These are phyloP conservation scores for Ariopsis seemanni DNA, from an alignment of 2,113 vertebrate genomes.

Conservation along the genomic window DNA sequence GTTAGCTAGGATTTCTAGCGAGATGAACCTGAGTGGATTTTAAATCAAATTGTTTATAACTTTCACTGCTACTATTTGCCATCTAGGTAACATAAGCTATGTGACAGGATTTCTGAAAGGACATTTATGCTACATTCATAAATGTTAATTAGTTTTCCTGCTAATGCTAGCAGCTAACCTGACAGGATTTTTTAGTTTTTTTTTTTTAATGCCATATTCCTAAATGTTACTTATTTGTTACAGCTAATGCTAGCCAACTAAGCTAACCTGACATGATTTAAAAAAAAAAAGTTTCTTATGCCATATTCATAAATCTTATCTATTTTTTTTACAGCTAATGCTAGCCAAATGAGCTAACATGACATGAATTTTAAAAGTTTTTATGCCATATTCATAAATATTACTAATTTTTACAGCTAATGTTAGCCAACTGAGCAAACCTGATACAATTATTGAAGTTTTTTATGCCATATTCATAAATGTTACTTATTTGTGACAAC, in stretches of 20 bases:
- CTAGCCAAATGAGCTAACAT: too few relatives aligned
- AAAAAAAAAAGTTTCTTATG: too few relatives aligned
- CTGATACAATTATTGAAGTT: too few relatives aligned
- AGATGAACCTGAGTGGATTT: not conserved
- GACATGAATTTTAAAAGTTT: too few relatives aligned
- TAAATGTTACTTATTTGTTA: not conserved
- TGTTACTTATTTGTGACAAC: too few relatives aligned
- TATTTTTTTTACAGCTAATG: too few relatives aligned
- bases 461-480: too few relatives aligned
- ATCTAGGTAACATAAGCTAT: not conserved
- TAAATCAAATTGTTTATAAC: not conserved
- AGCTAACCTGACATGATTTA: too few relatives aligned
- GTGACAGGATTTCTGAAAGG: not conserved
- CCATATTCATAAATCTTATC: too few relatives aligned
- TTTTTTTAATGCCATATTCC: not conserved
- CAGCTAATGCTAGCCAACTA: not conserved
- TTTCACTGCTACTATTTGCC: not conserved
- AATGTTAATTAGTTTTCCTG: not conserved
- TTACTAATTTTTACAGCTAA: too few relatives aligned
- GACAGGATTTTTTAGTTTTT: not conserved
- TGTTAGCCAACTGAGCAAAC: too few relatives aligned
- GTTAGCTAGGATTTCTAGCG: not conserved
- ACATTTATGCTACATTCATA: not conserved
- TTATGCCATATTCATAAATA: too few relatives aligned
- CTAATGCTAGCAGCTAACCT: not conserved